Base-by-base conservation (phyloP, 2,888 invertebrate genomes). In the Encarsia formosa region DNA sequence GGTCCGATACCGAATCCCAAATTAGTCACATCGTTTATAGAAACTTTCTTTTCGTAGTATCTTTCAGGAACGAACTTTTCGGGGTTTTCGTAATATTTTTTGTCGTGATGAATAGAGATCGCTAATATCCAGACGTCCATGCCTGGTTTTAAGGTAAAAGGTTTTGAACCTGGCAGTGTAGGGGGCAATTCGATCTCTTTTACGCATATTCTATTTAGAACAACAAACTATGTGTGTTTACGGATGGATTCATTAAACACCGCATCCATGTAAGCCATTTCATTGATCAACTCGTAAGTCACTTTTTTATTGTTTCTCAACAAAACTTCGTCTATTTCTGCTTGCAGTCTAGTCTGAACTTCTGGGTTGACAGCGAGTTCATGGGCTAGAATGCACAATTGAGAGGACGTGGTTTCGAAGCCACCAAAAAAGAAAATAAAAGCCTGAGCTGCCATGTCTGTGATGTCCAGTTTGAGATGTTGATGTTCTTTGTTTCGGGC, bases 181-280 rank as follows among this genome's bases (percentile, higher is more conserved):
- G 71, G 66, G 0, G 70, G 69, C 15, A 73, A 43, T 34, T 70
- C 67, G 24, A 73, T 73, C 0, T 61, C 57, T 29, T 66, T 65
- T 2, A 52, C 59, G 35, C 71, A 71, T 1, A 64, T 32, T 32
- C 75, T 63, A 44, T 74, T 75, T 0, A 63, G 31, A 3, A 65
- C 38, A 0, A 61, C 20, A 1, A 48, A 41, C 5, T 66, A 60
- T 1, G 73, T 67, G 51, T 67, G 67, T 24, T 66, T 54, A 13
- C 73, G 61, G 6, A 73, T 47, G 4, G 64, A 52, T 49, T 74
- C 72, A 50, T 63, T 57, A 2, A 79, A 62, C 0, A 81, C 77
- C 73, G 79, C 80, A 43, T 81, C 80, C 63, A 82, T 59, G 58
- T 79, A 81, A 37, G 76, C 74, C 69, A 81, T 77, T 24, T 73